Evolutionary conservation across 2,113 vertebrate genomes (phyloP), one percentile per base, ranked within the genome.

Genomic region (Hippoglossus stenolepis): DNA sequence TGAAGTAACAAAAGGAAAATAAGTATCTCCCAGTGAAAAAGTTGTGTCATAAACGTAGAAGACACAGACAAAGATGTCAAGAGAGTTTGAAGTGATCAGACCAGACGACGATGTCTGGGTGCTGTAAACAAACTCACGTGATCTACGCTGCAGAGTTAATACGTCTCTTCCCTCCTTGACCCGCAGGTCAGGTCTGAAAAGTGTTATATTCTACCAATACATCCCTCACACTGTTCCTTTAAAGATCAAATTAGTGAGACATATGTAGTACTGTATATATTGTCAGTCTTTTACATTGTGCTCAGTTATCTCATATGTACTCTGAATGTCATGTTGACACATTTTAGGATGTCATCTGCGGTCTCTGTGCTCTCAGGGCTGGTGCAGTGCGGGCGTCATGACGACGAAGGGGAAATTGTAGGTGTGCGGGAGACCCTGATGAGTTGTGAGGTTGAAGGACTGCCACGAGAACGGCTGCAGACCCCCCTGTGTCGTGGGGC

Each of bases 391-490:
- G 0, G 96, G 96, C 87, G 89, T 93, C 95, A 95, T 95, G 70
- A 83, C 92, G 80, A 97, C 54, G 0, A 97, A 97, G 43, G 82
- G 58, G 31, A 97, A 97, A 86, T 95, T 92, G 83, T 96, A 97
- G 0, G 78, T 91, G 3, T 93, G 93, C 0, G 96, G 96, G 79
- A 98, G 95, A 65, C 96, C 96, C 61, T 86, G 78, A 59, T 97
- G 96, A 7, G 85, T 77, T 0, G 96, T 97, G 77, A 81, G 70
- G 90, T 97, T 97, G 89, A 97, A 97, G 3, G 24, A 73, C 3
- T 18, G 87, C 96, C 96, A 97, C 43, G 84, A 94, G 92, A 97
- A 97, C 20, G 93, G 92, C 0, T 90, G 95, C 43, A 97, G 95
- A 0, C 94, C 96, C 0, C 90, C 94, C 83, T 96, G 95, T 0